A percentile compares a stretch with the other conserved stretches of the same genome.
Conservation (phyloP, 2,113 vertebrate species). For the Vanacampus margaritifer region DNA sequence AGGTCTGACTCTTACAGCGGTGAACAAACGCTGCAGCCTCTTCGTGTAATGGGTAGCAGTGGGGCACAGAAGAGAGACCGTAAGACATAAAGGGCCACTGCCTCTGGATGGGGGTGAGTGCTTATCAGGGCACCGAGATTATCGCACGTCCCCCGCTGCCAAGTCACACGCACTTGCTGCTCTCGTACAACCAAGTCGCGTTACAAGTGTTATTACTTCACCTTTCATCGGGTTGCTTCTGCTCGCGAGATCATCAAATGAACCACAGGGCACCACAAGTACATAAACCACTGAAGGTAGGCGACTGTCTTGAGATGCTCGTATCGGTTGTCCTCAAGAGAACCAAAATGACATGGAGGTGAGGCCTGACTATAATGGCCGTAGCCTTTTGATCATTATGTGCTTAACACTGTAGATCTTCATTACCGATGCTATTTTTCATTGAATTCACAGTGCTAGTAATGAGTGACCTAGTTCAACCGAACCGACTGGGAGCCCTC, state of each 20-base stretch:
- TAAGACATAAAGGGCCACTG: constrained; percentile 60
- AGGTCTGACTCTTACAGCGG: constrained; percentile 63
- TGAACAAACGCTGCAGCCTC: constrained; percentile 71
- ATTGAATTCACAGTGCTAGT: constrained; percentile 40
- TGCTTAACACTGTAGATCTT: constrained; percentile 58
- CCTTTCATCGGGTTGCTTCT: constrained; percentile 65
- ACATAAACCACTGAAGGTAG: constrained; percentile 61
- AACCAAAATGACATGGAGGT: constrained; percentile 35
- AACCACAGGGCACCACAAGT: constrained; percentile 71
- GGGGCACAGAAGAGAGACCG: constrained; percentile 66
- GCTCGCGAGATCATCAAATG: constrained; percentile 75
- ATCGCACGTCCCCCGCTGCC: constrained; percentile 61
- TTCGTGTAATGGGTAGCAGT: constrained; percentile 73
- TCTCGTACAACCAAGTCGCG: constrained; percentile 61
- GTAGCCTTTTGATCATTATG: constrained; percentile 58
- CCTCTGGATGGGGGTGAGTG: constrained; percentile 48
- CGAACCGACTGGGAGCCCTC: constrained; percentile 42
- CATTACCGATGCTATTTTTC: constrained; percentile 49
- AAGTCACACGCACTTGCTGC: constrained; percentile 53
- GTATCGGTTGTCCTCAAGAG: constrained; percentile 48
- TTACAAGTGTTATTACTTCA: constrained; percentile 70
- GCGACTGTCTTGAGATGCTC: constrained; percentile 51
- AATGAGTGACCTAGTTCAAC: constrained; percentile 50
- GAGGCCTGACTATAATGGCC: constrained; percentile 41
- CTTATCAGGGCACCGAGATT: constrained; percentile 60